These are phyloP conservation scores for Gerris buenoi DNA, from an alignment of 1,140 invertebrate genomes.

Conservation along the genomic window DNA sequence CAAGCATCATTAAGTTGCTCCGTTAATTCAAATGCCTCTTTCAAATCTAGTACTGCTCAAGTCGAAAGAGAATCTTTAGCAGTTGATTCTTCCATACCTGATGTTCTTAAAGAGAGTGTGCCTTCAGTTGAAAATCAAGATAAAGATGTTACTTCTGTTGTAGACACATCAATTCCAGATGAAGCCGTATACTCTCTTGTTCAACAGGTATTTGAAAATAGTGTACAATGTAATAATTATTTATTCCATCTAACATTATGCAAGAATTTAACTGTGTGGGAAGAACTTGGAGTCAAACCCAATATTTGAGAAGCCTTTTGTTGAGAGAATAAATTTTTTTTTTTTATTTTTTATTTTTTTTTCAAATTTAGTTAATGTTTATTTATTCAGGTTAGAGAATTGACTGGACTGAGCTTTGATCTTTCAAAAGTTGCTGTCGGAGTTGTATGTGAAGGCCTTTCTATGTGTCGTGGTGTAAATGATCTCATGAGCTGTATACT, in stretches of 20 bases:
- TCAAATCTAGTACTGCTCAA: too few relatives aligned
- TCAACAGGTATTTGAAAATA: too few relatives aligned
- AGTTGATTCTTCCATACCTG: too few relatives aligned
- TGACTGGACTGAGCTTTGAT: slow-evolving; percentile 72
- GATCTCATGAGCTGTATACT: slow-evolving; percentile 11
- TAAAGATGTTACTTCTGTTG: background rate
- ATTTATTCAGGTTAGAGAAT: slow-evolving; percentile 43
- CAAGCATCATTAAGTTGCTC: too few relatives aligned
- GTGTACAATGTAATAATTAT: too few relatives aligned
- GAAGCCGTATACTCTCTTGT: background rate
- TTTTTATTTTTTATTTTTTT: background rate
- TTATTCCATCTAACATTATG: too few relatives aligned
- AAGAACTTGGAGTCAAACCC: too few relatives aligned
- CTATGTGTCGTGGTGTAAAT: slow-evolving; percentile 14
- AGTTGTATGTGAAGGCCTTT: slow-evolving; percentile 44
- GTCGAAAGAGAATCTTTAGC: too few relatives aligned
- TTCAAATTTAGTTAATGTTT: background rate
- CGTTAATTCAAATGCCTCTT: too few relatives aligned
- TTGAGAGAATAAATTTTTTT: background rate
- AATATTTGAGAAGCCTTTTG: too few relatives aligned
- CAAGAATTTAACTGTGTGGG: too few relatives aligned
- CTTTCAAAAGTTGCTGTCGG: slow-evolving; percentile 69
- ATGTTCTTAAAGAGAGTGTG: background rate
- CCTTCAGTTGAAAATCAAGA: background rate
- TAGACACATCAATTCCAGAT: background rate